Evolutionary conservation across 2,888 invertebrate genomes (phyloP).

Genomic region (Pristionchus entomophagus): DNA sequence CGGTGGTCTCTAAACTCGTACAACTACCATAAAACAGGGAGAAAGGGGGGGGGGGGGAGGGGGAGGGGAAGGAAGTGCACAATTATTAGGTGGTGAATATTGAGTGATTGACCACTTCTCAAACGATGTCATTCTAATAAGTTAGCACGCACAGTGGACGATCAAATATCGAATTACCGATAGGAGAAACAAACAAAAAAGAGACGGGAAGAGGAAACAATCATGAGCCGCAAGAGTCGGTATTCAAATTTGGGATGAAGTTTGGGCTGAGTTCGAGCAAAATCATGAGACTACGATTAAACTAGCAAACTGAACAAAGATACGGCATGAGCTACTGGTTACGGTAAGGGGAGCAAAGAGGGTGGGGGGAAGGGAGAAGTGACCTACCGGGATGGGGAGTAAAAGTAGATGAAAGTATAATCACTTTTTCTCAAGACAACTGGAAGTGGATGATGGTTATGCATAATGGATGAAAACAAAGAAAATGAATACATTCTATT

Average conservation of each 20-base stretch:
- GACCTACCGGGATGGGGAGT: slow-evolving; percentile 29
- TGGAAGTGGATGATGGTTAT: slow-evolving; percentile 21
- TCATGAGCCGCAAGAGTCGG: background rate
- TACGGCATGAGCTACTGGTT: background rate
- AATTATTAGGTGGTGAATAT: background rate
- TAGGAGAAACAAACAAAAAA: background rate
- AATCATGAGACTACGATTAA: slow-evolving; percentile 33
- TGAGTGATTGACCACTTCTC: slow-evolving; percentile 7
- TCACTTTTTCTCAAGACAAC: background rate
- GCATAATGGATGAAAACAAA: too few relatives aligned
- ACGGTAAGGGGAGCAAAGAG: background rate
- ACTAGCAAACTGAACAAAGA: slow-evolving; percentile 32
- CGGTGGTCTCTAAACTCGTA: slow-evolving; percentile 7
- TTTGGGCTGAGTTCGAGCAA: slow-evolving; percentile 8
- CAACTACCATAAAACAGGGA: slow-evolving; percentile 23
- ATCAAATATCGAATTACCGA: slow-evolving; percentile 16
- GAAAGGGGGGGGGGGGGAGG: background rate
- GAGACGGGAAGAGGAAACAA: background rate
- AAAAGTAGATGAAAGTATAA: background rate
- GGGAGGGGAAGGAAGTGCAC: background rate
- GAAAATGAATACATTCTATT: background rate
- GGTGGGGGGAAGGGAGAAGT: background rate
- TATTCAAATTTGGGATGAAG: slow-evolving; percentile 22
- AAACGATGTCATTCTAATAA: slow-evolving; percentile 18
- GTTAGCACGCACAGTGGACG: slow-evolving; percentile 15